phyloP scores from a whole-genome alignment of 2,113 vertebrate species.

The Hemichromis elongatus region DNA sequence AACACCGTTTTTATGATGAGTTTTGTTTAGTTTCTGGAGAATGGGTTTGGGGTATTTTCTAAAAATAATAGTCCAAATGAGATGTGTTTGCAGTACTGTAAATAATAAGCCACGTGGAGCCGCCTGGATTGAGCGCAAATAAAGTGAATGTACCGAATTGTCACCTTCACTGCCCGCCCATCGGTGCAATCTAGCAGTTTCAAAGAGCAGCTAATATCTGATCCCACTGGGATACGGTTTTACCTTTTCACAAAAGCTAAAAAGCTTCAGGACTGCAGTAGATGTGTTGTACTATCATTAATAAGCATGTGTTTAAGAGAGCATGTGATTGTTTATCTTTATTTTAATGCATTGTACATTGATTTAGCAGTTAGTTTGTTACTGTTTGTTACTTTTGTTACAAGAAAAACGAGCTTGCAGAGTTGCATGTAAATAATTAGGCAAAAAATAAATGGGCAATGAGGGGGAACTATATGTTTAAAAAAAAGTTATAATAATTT shows the following conservation, averaged over 20 bases:
- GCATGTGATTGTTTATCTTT: neutral
- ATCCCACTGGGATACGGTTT: neutral
- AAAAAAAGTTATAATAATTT: neutral
- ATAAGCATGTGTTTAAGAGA: neutral
- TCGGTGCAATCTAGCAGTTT: neutral
- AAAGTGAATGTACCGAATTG: neutral
- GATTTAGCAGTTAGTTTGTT: neutral
- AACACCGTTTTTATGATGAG: neutral
- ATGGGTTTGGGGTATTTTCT: neutral
- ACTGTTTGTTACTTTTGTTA: fast-evolving
- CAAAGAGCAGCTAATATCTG: neutral
- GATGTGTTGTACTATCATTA: neutral
- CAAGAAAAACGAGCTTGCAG: neutral
- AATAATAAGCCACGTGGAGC: neutral
- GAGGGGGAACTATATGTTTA: neutral
- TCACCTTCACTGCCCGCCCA: neutral
- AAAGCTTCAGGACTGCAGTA: neutral
- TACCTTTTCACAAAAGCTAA: neutral
- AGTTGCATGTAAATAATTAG: neutral
- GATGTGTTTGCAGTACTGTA: neutral
- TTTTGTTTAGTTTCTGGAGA: neutral
- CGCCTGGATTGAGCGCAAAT: neutral
- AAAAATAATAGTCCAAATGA: neutral
- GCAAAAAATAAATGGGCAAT: neutral
- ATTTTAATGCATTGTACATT: neutral